Evolutionary conservation across 2,797 vertebrate genomes (phyloP).

Genomic region (Chiloscyllium punctatum): DNA sequence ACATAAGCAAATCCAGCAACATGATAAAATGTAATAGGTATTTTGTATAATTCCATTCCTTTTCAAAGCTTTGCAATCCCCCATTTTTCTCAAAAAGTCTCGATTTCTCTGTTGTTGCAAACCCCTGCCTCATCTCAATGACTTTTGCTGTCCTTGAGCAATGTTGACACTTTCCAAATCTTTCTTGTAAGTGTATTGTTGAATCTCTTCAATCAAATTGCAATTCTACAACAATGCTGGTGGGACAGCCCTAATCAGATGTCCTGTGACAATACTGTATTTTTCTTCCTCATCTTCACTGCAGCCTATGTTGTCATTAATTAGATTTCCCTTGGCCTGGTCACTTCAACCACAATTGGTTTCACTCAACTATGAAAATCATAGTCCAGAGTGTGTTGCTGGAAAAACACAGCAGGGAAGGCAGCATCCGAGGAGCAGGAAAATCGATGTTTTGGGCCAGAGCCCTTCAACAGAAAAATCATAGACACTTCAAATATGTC

Average conservation of each 20-base stretch:
- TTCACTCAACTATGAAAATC: not conserved
- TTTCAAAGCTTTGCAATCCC: not conserved
- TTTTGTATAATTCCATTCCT: not conserved
- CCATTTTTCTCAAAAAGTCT: not conserved
- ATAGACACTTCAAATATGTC: not conserved
- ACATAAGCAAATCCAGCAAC: not conserved
- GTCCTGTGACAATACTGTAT: too few species aligned
- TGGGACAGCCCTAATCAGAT: not conserved
- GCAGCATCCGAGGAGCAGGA: too few species aligned
- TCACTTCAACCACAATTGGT: not conserved
- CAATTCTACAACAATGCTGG: not conserved
- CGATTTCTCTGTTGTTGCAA: too few species aligned
- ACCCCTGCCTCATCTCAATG: not conserved
- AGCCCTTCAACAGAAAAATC: too few species aligned
- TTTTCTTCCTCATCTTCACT: not conserved
- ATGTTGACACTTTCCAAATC: not conserved
- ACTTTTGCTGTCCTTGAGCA: not conserved
- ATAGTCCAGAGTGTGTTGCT: too few species aligned
- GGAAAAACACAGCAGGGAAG: too few species aligned
- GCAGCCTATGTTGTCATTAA: not conserved
- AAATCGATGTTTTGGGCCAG: too few species aligned
- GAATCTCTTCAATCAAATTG: not conserved
- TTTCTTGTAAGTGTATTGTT: not conserved
- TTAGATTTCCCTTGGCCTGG: not conserved
- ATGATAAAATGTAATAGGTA: too few species aligned